Conservation (phyloP, 1,140 invertebrate genomes). For the Halotydeus destructor region DNA sequence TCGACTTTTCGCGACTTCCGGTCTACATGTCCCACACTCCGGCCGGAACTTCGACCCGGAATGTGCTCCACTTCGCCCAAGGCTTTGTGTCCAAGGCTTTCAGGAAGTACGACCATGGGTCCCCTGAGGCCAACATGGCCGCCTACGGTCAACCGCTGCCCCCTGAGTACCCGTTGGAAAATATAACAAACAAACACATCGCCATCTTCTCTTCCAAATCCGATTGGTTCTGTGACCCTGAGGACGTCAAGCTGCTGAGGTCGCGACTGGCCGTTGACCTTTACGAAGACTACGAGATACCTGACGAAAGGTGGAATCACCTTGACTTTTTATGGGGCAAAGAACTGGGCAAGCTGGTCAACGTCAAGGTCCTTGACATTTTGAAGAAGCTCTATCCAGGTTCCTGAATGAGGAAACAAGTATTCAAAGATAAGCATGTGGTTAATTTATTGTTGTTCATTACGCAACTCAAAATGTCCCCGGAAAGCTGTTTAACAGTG, state of each 20-base stretch:
- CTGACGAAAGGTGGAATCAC: constrained; percentile 8
- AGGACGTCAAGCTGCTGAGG: constrained; percentile 2
- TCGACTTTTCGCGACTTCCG: constrained; percentile 39
- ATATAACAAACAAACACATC: constrained; percentile 5
- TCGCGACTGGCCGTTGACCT: too few relatives aligned
- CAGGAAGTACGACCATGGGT: constrained; percentile 2
- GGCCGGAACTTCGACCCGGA: constrained; percentile 54
- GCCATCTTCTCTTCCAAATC: not conserved
- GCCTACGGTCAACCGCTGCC: constrained; percentile 1
- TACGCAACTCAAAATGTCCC: too few relatives aligned
- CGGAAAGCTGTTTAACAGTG: too few relatives aligned
- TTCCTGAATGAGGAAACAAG: too few relatives aligned
- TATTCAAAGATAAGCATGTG: too few relatives aligned
- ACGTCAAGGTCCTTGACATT: constrained; percentile 4
- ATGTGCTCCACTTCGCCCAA: constrained; percentile 38
- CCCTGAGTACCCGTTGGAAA: constrained; percentile 1
- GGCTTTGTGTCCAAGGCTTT: constrained; percentile 10
- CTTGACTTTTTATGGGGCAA: not conserved
- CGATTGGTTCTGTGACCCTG: constrained; percentile 2
- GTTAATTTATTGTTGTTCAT: too few relatives aligned
- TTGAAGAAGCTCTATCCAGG: too few relatives aligned
- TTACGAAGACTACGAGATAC: constrained; percentile 8
- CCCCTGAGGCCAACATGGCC: not conserved
- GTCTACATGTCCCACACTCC: constrained; percentile 55
- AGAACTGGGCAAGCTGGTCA: constrained; percentile 3